These are phyloP conservation scores for Drosophila mimica DNA, from an alignment of 2,888 invertebrate genomes.

Conservation along the genomic window DNA sequence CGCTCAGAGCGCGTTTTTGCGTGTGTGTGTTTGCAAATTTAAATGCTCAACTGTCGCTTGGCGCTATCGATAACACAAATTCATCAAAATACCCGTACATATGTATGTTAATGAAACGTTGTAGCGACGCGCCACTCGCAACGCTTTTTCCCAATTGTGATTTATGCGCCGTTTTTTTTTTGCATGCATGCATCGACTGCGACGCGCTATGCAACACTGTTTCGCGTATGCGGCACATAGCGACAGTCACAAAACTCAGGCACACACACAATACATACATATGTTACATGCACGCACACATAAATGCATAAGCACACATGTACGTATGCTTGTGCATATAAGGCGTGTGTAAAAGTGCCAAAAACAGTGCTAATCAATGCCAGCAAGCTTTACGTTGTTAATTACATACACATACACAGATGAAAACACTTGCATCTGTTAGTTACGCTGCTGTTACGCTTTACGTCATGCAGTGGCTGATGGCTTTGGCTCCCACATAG, in stretches of 20 bases:
- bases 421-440: slow-evolving; percentile 26
- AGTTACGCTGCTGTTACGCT: slow-evolving; percentile 52
- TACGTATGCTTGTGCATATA: slow-evolving; percentile 50
- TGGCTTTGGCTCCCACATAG: slow-evolving; percentile 65
- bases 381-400: slow-evolving; percentile 62
- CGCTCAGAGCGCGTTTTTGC: slow-evolving; percentile 32
- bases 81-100: slow-evolving; percentile 8
- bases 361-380: slow-evolving; percentile 74
- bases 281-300: slow-evolving; percentile 25
- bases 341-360: slow-evolving; percentile 59
- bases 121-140: slow-evolving; percentile 26
- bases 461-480: slow-evolving; percentile 73
- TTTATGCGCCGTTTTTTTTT: slow-evolving; percentile 60
- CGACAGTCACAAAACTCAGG: slow-evolving; percentile 61
- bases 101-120: slow-evolving; percentile 17
- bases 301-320: slow-evolving; percentile 12
- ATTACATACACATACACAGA: slow-evolving; percentile 42
- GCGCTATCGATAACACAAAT: slow-evolving; percentile 68
- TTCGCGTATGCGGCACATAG: slow-evolving; percentile 69
- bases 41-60: slow-evolving; percentile 69
- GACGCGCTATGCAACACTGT: slow-evolving; percentile 69
- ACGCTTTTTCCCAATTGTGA: slow-evolving; percentile 48
- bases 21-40: slow-evolving; percentile 45
- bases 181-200: slow-evolving; percentile 41
- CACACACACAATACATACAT: slow-evolving; percentile 25